Conservation (phyloP, 2,888 invertebrate genomes). For the Lepidocyrtoides sp. region DNA sequence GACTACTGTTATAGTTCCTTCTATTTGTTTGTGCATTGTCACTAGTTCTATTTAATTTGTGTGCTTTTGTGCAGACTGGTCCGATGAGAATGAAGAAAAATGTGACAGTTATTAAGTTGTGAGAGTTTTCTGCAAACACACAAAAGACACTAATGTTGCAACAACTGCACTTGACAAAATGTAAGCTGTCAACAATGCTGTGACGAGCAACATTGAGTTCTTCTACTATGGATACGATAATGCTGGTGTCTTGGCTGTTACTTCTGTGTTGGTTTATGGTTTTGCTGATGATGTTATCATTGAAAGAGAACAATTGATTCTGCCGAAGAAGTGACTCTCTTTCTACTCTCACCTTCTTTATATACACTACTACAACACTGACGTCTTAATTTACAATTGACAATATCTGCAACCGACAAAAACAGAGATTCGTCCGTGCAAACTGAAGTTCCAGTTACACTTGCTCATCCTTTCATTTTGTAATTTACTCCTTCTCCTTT, state of each 20-base stretch:
- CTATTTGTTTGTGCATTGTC: background rate
- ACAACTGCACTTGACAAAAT: background rate
- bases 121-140: background rate
- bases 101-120: background rate
- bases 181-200: background rate
- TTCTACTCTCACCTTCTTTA: background rate
- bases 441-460: background rate
- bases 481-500: background rate
- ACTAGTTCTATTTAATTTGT: background rate
- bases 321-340: background rate
- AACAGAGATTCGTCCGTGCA: background rate
- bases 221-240: slow-evolving; percentile 4
- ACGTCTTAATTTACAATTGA: background rate
- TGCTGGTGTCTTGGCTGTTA: background rate
- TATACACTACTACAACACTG: background rate
- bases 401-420: background rate
- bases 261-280: slow-evolving; percentile 13
- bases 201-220: background rate
- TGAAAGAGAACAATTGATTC: slow-evolving; percentile 36
- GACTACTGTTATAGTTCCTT: background rate
- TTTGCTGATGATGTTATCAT: background rate
- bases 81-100: background rate
- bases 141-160: background rate
- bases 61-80: background rate
- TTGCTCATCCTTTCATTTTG: slow-evolving; percentile 2